Conservation (phyloP, 2,888 invertebrate genomes). For the Falcaria lacertinaria region DNA sequence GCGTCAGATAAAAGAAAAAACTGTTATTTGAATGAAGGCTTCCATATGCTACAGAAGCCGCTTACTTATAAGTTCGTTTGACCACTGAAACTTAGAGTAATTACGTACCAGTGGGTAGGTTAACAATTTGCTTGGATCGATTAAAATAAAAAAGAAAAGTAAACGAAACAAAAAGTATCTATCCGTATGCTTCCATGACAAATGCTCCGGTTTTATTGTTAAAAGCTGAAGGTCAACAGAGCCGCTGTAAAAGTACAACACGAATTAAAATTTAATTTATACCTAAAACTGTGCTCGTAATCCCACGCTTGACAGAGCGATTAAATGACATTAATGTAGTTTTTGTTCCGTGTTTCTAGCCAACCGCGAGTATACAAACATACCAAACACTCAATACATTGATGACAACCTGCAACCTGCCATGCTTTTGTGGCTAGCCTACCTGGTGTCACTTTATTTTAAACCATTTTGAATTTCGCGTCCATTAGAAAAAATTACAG, state of each 20-base stretch:
- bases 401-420: background rate
- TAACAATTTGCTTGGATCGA: no score
- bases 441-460: no score
- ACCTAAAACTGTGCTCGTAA: slow-evolving; percentile 60
- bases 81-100: no score
- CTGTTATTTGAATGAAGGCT: no score
- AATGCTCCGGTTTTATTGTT: slow-evolving; percentile 50
- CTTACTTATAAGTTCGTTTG: no score
- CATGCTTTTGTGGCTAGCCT: background rate
- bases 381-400: background rate
- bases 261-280: slow-evolving; percentile 63
- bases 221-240: slow-evolving; percentile 55
- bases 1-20: no score
- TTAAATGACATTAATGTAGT: slow-evolving; percentile 61
- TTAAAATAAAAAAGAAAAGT: background rate
- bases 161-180: slow-evolving; percentile 19
- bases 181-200: slow-evolving; percentile 39
- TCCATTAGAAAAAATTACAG: no score
- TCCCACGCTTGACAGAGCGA: slow-evolving; percentile 66
- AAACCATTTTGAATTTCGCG: no score
- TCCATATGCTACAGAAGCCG: no score
- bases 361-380: slow-evolving; percentile 7
- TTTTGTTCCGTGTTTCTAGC: slow-evolving; percentile 40
- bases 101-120: no score
- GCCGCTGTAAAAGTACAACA: slow-evolving; percentile 60